Percentiles rank a stretch among this genome's conserved stretches.
Conservation (phyloP, 1,140 invertebrate species). For the Lerema accius region DNA sequence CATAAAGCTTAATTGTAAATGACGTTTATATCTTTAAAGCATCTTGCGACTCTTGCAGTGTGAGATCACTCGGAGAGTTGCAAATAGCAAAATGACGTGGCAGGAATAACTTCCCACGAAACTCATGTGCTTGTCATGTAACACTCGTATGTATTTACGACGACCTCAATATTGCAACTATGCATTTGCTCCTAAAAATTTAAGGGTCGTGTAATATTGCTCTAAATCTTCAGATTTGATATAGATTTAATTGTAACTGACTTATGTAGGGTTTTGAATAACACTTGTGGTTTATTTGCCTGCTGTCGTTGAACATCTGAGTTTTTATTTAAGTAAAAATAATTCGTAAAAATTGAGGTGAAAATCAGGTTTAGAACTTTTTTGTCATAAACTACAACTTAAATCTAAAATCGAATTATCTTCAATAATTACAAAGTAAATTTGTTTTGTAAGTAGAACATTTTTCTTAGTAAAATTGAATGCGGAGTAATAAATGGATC, state of each 20-base stretch:
- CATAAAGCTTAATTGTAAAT: conserved; percentile 35
- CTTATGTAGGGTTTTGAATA: no score
- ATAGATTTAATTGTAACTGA: no score
- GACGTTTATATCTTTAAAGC: conserved; percentile 30
- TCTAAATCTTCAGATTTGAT: no score
- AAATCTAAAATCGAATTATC: no score
- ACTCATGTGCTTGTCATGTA: conserved; percentile 21
- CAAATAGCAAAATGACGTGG: conserved; percentile 34
- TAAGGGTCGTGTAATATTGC: background rate
- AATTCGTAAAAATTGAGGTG: no score
- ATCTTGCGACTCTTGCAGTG: conserved; percentile 15
- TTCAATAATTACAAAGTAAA: conserved; percentile 22
- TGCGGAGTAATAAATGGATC: conserved; percentile 59
- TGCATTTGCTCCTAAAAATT: background rate
- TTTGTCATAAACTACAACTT: no score
- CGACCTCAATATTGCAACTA: conserved; percentile 13
- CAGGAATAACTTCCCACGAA: conserved; percentile 29
- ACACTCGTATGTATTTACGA: conserved; percentile 12
- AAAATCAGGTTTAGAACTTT: no score
- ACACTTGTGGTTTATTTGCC: no score
- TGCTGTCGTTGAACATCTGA: no score
- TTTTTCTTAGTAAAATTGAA: conserved; percentile 54
- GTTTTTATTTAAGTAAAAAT: no score
- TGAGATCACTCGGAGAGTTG: conserved; percentile 36
- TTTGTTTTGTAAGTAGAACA: conserved; percentile 27